Base-by-base conservation (phyloP, 2,797 vertebrate genomes). In the Pangasius krempfi region DNA sequence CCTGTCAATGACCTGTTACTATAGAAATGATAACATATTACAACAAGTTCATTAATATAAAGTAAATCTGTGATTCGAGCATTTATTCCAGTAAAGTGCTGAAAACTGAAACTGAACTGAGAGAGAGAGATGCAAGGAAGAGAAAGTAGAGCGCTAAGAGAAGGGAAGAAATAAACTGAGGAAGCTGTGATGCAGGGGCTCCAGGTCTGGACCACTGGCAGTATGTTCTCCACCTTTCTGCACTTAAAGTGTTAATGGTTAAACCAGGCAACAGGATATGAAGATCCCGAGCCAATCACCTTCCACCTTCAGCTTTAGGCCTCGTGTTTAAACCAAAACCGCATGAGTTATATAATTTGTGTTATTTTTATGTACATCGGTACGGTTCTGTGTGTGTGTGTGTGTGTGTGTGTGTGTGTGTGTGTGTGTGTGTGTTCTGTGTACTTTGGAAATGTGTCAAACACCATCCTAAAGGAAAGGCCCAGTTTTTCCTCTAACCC, bases 191-290 rank as follows among this genome's bases (percentile, higher is more conserved):
- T 83, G 81, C 16, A 27, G 54, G 25, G 56, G 58, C 80, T 82
- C 37, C 0, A 1, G 37, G 12, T 81, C 9, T 68, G 81, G 81
- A 60, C 56, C 47, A 72, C 47, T 66, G 52, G 56, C 30, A 58
- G 47, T 56, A 60, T 40, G 78, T 80, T 78, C 56, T 27, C 70
- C 75, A 82, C 81, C 40, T 89, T 76, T 79, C 68, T 79, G 73
- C 76, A 62, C 52, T 87, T 64, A 66, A 88, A 83, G 85, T 87
- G 88, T 66, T 91, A 89, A 90, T 91, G 84, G 85, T 27, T 86
- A 90, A 89, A 89, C 81, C 89, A 90, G 89, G 87, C 80, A 52
- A 66, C 82, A 89, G 90, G 84, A 90, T 86, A 86, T 86, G 73
- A 87, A 47, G 75, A 58, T 78, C 4, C 27, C 16, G 18, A 54